Percentiles rank a stretch among this genome's conserved stretches.
Evolutionary conservation across 2,113 vertebrate species (phyloP).

Genomic region (Probosciger aterrimus): DNA sequence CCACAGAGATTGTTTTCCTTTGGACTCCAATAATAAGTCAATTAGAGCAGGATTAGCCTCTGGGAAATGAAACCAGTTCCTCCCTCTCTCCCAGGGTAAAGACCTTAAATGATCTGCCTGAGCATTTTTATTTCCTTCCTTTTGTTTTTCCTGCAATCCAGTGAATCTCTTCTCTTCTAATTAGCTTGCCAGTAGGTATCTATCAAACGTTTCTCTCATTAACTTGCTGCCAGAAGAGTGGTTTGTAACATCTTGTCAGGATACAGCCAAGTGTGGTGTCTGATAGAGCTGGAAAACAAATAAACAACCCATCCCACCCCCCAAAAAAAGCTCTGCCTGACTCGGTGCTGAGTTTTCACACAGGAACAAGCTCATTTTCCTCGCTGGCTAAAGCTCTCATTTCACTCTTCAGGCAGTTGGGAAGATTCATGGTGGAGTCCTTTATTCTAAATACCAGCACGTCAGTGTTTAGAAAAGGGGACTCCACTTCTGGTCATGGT

Average conservation of each 20-base stretch:
- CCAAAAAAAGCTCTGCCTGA: not conserved
- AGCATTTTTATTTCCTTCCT: slow-evolving; percentile 42
- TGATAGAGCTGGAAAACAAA: not conserved
- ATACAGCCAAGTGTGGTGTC: not conserved
- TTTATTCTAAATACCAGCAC: not conserved
- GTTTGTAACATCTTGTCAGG: not conserved
- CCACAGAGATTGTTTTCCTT: slow-evolving; percentile 6
- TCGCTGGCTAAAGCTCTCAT: not conserved
- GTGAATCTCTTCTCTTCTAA: slow-evolving; percentile 22
- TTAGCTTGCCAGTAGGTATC: slow-evolving; percentile 28
- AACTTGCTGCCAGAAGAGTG: not conserved
- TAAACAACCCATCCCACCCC: not conserved
- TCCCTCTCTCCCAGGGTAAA: not conserved
- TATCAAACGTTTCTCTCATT: slow-evolving; percentile 7
- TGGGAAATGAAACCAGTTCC: slow-evolving; percentile 22
- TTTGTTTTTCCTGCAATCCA: slow-evolving; percentile 29
- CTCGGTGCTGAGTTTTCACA: not conserved
- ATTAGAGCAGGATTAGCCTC: slow-evolving; percentile 25
- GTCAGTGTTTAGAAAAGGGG: slow-evolving; percentile 37
- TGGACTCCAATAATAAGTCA: slow-evolving; percentile 1
- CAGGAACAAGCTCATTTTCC: slow-evolving; percentile 10
- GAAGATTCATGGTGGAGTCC: not conserved
- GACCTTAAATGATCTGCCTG: not conserved
- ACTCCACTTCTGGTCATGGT: not conserved
- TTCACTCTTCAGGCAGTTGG: not conserved